Evolutionary conservation across 2,888 invertebrate species (phyloP).

Genomic region (Embidobia sp.): DNA sequence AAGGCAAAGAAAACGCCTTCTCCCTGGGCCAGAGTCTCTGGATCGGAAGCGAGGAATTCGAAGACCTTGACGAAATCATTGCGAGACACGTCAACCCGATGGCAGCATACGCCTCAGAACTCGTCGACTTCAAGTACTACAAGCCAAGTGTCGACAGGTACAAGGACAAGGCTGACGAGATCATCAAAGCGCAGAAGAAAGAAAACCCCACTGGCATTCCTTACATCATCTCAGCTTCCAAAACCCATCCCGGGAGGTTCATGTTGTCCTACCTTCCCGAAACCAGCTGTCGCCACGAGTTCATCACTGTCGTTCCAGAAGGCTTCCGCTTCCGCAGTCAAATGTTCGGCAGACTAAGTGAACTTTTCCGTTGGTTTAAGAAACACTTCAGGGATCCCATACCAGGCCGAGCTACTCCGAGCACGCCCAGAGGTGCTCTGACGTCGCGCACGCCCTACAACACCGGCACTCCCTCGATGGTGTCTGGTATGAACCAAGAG

Average conservation of each 20-base stretch:
- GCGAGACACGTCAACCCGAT: conserved; percentile 98
- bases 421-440: conserved; percentile 86
- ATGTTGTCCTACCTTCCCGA: conserved; percentile 96
- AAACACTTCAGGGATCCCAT: conserved; percentile 97
- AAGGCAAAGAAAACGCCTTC: conserved; percentile 98
- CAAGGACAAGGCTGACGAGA: conserved; percentile 93
- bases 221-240: conserved; percentile 92
- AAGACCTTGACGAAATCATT: conserved; percentile 99
- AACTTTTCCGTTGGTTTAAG: conserved; percentile 97
- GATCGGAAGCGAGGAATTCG: conserved; percentile 96
- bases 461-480: conserved; percentile 82
- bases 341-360: conserved; percentile 91
- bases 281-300: conserved; percentile 93
- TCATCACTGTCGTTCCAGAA: conserved; percentile 94
- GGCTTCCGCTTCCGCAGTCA: conserved; percentile 95
- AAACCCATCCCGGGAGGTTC: conserved; percentile 95
- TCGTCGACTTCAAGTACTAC: conserved; percentile 95
- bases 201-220: conserved; percentile 94
- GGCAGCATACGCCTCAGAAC: conserved; percentile 95
- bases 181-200: conserved; percentile 93
- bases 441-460: conserved; percentile 84
- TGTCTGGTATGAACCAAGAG: conserved; percentile 84
- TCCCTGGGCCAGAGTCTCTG: conserved; percentile 93
- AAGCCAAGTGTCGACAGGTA: conserved; percentile 89
- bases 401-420: conserved; percentile 87